Evolutionary conservation across 2,113 vertebrate genomes (phyloP), one percentile per base, ranked within the genome.

Genomic region (human): DNA sequence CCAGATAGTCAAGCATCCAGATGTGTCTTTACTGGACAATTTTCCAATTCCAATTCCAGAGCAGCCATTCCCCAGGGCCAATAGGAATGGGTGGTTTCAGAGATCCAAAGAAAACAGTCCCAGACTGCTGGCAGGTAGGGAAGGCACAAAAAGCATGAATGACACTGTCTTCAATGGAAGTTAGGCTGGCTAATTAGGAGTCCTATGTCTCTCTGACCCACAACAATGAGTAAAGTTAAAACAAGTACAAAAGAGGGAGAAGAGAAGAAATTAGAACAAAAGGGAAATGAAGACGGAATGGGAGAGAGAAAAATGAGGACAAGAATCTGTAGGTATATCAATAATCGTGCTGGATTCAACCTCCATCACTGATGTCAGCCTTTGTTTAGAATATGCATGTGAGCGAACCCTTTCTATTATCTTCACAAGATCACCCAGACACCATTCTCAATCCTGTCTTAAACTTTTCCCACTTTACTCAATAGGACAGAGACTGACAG

Each of bases 361-460:
- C 40, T 68, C 13, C 2, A 2, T 30, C 43, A 1, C 22, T 2
- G 0, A 3, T 5, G 52, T 22, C 23, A 35, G 52, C 3, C 32
- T 87, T 35, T 50, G 55, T 35, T 12, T 45, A 50, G 55, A 0
- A 38, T 8, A 3, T 25, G 11, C 55, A 30, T 30, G 32, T 32
- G 93, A 57, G n/a, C 78, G 9, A 48, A 17, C 50, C 10, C 9
- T 32, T 55, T 0, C n/a, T 0, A 22, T 22, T 32, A 13, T 38
- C 61, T 88, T 8, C 45, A 61, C 40, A 18, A 27, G 45, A 76
- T 40, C 55, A 35, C 57, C 30, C 35, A 13, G 11, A 30, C 6
- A 25, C 32, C 45, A n/a, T n/a, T 22, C 20, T 84, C 73, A 20
- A 50, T 32, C 75, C 55, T 32, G 40, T 61, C 75, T 95, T 88